phyloP scores from a whole-genome alignment of 2,113 vertebrate genomes.

The Caranx melampygus region DNA sequence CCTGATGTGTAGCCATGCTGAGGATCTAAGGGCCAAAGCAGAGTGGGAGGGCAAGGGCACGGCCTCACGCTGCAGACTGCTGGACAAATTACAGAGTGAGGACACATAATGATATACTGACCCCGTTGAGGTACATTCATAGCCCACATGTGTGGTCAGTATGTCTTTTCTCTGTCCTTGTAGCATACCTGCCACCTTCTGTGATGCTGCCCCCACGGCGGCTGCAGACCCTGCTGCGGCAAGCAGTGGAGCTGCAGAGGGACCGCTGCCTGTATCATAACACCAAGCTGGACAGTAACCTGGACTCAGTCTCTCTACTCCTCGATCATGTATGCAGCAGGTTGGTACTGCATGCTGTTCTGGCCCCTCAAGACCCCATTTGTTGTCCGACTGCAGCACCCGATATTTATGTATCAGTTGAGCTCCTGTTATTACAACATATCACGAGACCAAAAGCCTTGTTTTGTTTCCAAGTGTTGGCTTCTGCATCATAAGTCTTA shows the following conservation, averaged over 20 bases:
- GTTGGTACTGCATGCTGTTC: conserved; percentile 73
- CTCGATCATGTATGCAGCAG: conserved; percentile 99
- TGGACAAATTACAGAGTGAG: conserved; percentile 99
- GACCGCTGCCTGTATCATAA: conserved; percentile 99
- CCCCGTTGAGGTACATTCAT: background rate
- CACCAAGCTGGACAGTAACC: conserved; percentile 94
- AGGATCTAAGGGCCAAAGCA: conserved; percentile 96
- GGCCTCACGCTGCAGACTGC: conserved; percentile 93
- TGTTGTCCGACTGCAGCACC: conserved; percentile 12
- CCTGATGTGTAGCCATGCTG: conserved; percentile 98
- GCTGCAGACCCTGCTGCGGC: conserved; percentile 95
- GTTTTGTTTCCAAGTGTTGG: conserved; percentile 3
- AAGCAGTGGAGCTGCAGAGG: conserved; percentile 97
- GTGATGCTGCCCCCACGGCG: conserved; percentile 98
- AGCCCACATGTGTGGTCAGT: background rate
- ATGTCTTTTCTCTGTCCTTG: conserved; percentile 31
- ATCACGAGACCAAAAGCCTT: background rate
- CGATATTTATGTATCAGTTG: background rate
- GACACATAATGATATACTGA: background rate
- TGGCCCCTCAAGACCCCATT: background rate
- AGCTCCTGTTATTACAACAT: background rate
- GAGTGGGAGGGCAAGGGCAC: conserved; percentile 99
- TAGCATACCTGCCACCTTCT: conserved; percentile 96
- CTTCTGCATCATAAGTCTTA: background rate
- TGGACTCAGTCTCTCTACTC: conserved; percentile 97